Conservation (phyloP, 2,797 vertebrate species). For the Ateles fusciceps region DNA sequence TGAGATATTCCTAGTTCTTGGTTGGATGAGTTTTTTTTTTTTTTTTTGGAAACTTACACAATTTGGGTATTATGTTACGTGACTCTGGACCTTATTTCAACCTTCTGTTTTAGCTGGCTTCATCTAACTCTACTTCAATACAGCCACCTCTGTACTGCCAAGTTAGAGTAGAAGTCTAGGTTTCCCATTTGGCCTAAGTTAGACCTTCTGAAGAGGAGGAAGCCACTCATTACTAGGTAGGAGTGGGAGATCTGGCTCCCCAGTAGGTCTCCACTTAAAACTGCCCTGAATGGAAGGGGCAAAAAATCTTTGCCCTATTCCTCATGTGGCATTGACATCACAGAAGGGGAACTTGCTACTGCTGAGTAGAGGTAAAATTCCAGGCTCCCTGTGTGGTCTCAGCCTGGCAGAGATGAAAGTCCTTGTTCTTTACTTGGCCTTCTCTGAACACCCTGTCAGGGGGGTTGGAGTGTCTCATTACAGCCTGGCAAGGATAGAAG, state of each 20-base stretch:
- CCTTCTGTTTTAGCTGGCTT: background rate
- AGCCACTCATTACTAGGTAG: background rate
- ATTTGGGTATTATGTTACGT: background rate
- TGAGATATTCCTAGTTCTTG: slow-evolving; percentile 7
- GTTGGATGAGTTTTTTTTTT: background rate
- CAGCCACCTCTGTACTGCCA: background rate
- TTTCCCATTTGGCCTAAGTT: background rate
- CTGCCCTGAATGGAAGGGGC: background rate
- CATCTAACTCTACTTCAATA: background rate
- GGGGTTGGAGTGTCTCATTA: background rate
- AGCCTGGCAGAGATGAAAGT: background rate
- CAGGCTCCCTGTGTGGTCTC: background rate
- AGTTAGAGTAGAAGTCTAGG: background rate
- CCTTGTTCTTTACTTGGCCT: background rate
- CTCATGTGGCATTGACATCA: background rate
- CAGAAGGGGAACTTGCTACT: background rate
- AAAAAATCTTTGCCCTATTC: background rate
- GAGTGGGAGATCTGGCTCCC: background rate
- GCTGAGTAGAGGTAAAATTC: background rate
- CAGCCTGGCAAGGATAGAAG: background rate
- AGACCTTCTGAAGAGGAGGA: background rate
- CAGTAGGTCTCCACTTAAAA: background rate
- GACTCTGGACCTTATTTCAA: background rate
- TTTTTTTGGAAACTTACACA: background rate
- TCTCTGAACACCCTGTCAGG: background rate